These are phyloP conservation scores for Serinus canaria DNA, from an alignment of 2,113 vertebrate species.

Conservation along the genomic window DNA sequence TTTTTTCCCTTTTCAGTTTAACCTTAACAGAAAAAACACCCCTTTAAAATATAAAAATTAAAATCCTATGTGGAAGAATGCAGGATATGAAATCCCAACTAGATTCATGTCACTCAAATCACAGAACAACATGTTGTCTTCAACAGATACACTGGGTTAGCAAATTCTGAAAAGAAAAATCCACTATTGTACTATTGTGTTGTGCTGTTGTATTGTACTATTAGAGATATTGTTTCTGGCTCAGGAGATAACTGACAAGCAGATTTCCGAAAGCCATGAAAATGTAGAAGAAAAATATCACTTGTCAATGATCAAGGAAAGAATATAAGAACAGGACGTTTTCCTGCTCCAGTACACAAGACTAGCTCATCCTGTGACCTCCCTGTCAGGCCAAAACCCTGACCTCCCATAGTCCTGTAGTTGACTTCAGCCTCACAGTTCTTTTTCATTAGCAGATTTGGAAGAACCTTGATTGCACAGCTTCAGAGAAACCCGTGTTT, in stretches of 20 bases:
- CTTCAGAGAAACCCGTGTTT: background rate
- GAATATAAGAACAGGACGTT: background rate
- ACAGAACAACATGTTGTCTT: background rate
- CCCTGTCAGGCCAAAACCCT: background rate
- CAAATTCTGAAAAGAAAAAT: background rate
- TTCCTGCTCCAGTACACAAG: rapidly evolving
- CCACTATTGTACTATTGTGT: background rate
- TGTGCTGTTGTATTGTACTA: background rate
- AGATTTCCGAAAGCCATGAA: background rate
- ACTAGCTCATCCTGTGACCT: background rate
- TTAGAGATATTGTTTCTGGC: background rate
- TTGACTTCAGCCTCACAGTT: background rate
- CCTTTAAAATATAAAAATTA: background rate
- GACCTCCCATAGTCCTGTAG: background rate
- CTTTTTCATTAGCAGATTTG: background rate
- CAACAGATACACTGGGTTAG: background rate
- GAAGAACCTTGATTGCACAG: background rate
- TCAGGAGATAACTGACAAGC: background rate
- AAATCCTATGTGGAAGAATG: background rate
- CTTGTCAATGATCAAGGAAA: background rate
- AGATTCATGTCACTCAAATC: background rate
- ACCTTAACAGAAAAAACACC: background rate
- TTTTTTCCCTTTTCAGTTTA: background rate
- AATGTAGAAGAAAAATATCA: background rate
- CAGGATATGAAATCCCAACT: background rate